Evolutionary conservation across 2,888 invertebrate genomes (phyloP).

Genomic region (Epistrophe eligans): DNA sequence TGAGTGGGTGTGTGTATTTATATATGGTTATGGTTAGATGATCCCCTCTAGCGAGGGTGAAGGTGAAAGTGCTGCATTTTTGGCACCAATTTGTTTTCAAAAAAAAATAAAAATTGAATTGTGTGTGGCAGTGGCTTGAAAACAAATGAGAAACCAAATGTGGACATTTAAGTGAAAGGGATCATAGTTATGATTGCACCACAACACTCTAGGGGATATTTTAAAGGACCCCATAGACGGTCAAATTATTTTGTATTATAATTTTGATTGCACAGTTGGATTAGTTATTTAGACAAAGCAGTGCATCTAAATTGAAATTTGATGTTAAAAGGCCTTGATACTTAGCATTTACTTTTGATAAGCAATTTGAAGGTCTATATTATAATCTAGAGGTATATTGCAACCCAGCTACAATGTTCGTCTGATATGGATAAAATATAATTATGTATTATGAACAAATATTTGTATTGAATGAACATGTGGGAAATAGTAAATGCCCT

Average conservation of each 20-base stretch:
- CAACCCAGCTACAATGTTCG: no score
- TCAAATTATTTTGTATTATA: neutral
- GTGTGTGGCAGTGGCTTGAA: constrained; percentile 17
- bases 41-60: neutral
- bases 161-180: constrained; percentile 31
- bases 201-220: constrained; percentile 28
- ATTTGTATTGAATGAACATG: no score
- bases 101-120: neutral
- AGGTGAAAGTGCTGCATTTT: constrained; percentile 27
- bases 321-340: neutral
- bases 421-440: no score
- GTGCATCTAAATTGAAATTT: no score
- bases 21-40: neutral
- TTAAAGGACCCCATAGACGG: constrained; percentile 22
- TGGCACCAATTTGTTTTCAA: constrained; percentile 42
- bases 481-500: no score
- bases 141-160: neutral
- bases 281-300: no score
- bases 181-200: constrained; percentile 38
- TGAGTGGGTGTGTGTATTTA: neutral
- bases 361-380: no score
- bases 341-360: no score
- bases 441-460: no score
- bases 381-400: no score
- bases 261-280: neutral